These are phyloP conservation scores for Coracias cyanogaster DNA, from an alignment of 2,797 vertebrate genomes.

Conservation along the genomic window DNA sequence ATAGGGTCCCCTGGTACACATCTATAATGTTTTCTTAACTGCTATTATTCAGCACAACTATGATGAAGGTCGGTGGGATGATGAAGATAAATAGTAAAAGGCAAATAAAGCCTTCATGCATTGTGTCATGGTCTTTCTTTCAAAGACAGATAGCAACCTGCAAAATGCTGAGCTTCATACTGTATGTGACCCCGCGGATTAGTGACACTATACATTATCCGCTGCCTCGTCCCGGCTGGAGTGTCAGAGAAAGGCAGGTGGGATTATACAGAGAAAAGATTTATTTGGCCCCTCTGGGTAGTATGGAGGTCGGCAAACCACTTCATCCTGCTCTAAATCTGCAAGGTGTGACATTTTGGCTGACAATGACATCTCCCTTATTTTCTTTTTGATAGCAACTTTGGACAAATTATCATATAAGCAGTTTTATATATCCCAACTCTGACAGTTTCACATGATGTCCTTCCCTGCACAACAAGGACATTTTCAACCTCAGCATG, in stretches of 20 bases:
- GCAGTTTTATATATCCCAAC: background rate
- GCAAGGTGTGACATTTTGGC: background rate
- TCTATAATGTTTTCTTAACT: background rate
- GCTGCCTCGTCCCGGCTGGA: background rate
- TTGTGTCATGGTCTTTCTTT: background rate
- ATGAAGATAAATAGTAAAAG: constrained; percentile 4
- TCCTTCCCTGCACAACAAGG: background rate
- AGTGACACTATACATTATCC: background rate
- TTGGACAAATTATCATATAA: background rate
- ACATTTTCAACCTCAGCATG: background rate
- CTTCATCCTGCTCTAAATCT: constrained; percentile 26
- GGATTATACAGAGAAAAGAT: background rate
- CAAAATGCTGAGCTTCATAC: background rate
- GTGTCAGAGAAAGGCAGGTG: background rate
- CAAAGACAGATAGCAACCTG: background rate
- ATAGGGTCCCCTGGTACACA: background rate
- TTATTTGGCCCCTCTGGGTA: background rate
- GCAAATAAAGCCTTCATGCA: background rate
- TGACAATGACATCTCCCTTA: background rate
- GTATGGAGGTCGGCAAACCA: background rate
- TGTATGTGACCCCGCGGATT: background rate
- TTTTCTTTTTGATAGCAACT: constrained; percentile 24
- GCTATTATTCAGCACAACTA: background rate
- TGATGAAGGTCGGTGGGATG: background rate
- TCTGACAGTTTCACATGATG: background rate